Evolutionary conservation across 2,888 invertebrate species (phyloP), one percentile per base, ranked within the genome.

Genomic region (Drosophila algonquin): DNA sequence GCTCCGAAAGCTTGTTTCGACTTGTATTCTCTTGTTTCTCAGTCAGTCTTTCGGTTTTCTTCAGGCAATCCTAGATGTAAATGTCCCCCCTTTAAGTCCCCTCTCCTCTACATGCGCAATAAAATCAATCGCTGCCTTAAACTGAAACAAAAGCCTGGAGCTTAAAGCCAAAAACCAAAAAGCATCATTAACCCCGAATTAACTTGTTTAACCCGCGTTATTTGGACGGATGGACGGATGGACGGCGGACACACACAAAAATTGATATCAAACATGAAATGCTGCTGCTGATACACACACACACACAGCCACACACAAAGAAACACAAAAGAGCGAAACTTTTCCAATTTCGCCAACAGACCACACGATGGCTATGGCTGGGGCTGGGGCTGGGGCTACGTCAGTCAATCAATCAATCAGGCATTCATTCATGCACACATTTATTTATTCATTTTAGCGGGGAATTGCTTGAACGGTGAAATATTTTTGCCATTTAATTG

Each of bases 401-500:
- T 24, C 73, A 73, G 21, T 78, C 73, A 73, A 76, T 75, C 75
- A 75, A 75, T 88, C 87, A 80, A 80, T 88, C 87, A 72, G 67
- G 59, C 72, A 83, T 58, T 75, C 80, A 68, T 75, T 82, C 78
- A 87, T 62, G 81, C 84, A 64, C 67, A 62, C 78, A 83, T 77
- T 83, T 77, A 89, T 83, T 83, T 87, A 88, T 82, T 82, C 78
- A 80, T 83, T 82, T 72, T 60, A 67, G 77, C 76, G 54, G 56
- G 59, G 14, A 45, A 46, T 54, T 53, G 47, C 40, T 61, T 53
- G 61, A 53, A 62, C 64, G 81, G 54, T 63, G 48, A 83, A 87
- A 83, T 80, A 86, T 86, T 83, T 78, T 78, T 75, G 63, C 63
- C 67, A 75, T 89, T 89, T 84, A 87, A 83, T 83, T 83, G 89